These are phyloP conservation scores for Melieria picta DNA, from an alignment of 2,888 invertebrate species.

Conservation along the genomic window DNA sequence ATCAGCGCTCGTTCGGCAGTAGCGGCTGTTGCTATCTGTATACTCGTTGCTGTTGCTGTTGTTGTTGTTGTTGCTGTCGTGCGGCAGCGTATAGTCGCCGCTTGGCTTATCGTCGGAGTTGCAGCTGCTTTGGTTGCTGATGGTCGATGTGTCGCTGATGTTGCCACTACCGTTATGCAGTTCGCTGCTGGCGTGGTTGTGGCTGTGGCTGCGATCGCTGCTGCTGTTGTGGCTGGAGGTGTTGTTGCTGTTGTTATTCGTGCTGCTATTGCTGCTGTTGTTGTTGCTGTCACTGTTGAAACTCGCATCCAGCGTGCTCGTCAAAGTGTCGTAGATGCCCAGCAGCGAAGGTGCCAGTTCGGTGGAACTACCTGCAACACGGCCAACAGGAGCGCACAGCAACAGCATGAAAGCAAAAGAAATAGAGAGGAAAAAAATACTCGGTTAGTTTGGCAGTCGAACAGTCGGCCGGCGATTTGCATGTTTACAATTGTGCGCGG, in stretches of 20 bases:
- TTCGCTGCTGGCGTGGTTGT: constrained; percentile 18
- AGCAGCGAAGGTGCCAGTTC: constrained; percentile 87
- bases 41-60: background rate
- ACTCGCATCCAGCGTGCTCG: constrained; percentile 63
- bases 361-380: constrained; percentile 81
- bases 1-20: too few relatives aligned
- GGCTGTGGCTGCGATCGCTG: constrained; percentile 8
- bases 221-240: constrained; percentile 40
- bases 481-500: background rate
- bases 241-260: constrained; percentile 43
- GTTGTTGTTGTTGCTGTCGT: constrained; percentile 9
- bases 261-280: constrained; percentile 36
- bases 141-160: constrained; percentile 33
- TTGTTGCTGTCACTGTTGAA: constrained; percentile 24
- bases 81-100: background rate
- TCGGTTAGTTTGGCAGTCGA: constrained; percentile 2
- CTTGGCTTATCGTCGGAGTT: constrained; percentile 8
- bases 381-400: too few relatives aligned
- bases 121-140: constrained; percentile 42
- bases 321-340: constrained; percentile 86
- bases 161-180: constrained; percentile 28
- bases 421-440: background rate
- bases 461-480: background rate
- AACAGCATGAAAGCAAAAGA: background rate
- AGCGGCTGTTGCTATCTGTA: background rate